Evolutionary conservation across 2,888 invertebrate genomes (phyloP).

Genomic region (Stratiomys singularior): DNA sequence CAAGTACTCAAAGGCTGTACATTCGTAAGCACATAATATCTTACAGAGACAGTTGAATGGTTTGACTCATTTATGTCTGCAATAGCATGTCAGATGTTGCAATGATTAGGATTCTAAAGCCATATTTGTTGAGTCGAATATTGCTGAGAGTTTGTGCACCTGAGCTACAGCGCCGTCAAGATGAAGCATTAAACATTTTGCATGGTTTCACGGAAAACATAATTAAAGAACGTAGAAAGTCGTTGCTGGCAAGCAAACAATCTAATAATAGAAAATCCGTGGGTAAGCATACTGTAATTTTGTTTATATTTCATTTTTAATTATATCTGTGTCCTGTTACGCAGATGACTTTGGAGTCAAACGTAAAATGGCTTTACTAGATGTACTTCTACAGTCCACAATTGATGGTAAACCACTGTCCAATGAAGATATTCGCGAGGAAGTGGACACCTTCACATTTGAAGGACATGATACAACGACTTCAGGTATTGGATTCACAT

Average conservation of each 20-base stretch:
- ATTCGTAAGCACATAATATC: slow-evolving; percentile 66
- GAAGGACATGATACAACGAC: slow-evolving; percentile 66
- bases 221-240: slow-evolving; percentile 58
- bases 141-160: slow-evolving; percentile 51
- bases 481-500: slow-evolving; percentile 57
- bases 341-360: slow-evolving; percentile 66
- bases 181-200: slow-evolving; percentile 57
- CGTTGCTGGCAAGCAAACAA: background rate
- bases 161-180: slow-evolving; percentile 47
- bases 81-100: slow-evolving; percentile 49
- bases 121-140: slow-evolving; percentile 55
- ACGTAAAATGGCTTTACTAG: slow-evolving; percentile 73
- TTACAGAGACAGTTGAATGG: background rate
- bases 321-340: background rate
- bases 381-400: slow-evolving; percentile 71
- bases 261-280: background rate
- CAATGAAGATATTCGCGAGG: slow-evolving; percentile 71
- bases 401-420: slow-evolving; percentile 69
- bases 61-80: slow-evolving; percentile 19
- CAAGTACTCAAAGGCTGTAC: slow-evolving; percentile 76
- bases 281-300: background rate
- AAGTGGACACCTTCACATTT: slow-evolving; percentile 80
- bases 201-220: slow-evolving; percentile 61
- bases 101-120: slow-evolving; percentile 52
- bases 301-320: background rate